phyloP scores from a whole-genome alignment of 2,797 vertebrate species.

The Fundulus diaphanus region DNA sequence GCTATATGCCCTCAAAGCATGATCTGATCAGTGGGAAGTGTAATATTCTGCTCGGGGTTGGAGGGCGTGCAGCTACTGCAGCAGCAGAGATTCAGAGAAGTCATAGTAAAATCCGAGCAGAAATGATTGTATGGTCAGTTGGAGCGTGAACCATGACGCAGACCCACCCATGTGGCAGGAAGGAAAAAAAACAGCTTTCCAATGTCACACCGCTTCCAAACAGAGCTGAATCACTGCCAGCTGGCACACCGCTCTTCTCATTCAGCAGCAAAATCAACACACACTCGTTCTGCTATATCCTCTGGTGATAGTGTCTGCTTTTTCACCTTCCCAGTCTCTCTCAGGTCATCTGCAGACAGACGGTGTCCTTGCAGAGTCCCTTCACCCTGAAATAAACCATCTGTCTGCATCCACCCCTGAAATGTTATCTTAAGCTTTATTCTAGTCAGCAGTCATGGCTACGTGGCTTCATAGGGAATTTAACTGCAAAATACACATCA shows the following conservation, averaged over 20 bases:
- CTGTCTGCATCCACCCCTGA: slow-evolving; percentile 40
- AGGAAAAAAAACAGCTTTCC: slow-evolving; percentile 35
- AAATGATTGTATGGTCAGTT: slow-evolving; percentile 13
- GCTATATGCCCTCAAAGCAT: background rate
- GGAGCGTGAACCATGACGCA: slow-evolving; percentile 30
- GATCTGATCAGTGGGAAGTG: slow-evolving; percentile 16
- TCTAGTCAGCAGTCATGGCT: too few relatives aligned
- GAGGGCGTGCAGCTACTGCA: background rate
- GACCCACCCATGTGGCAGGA: slow-evolving; percentile 20
- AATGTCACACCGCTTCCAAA: slow-evolving; percentile 48
- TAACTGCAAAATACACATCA: background rate
- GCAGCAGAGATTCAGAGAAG: background rate
- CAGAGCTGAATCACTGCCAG: slow-evolving; percentile 67
- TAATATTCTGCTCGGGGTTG: background rate
- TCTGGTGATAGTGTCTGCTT: slow-evolving; percentile 30
- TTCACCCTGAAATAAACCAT: slow-evolving; percentile 43
- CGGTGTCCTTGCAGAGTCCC: slow-evolving; percentile 30
- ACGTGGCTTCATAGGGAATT: background rate
- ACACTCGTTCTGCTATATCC: slow-evolving; percentile 16
- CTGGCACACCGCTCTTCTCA: slow-evolving; percentile 24
- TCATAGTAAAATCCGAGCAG: background rate
- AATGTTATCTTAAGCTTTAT: background rate
- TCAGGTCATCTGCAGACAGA: slow-evolving; percentile 24
- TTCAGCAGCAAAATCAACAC: slow-evolving; percentile 35
- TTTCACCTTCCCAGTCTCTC: slow-evolving; percentile 47